These are phyloP conservation scores for Amyelois transitella DNA, from an alignment of 1,140 invertebrate genomes.

Conservation along the genomic window DNA sequence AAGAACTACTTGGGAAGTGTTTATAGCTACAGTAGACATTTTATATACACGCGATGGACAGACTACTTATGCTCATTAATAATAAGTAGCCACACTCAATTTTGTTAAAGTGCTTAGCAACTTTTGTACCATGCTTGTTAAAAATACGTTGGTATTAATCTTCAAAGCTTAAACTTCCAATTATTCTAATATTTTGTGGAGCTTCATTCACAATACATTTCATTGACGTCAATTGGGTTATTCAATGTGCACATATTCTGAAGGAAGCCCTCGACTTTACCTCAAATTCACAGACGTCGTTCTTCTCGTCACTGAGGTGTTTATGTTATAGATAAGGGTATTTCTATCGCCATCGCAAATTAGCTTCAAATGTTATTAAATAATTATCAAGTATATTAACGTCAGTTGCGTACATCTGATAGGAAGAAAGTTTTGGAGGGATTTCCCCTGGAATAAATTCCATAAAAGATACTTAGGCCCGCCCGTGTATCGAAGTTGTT, in stretches of 20 bases:
- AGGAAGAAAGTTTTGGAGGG: constrained; percentile 42
- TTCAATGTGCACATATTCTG: neutral
- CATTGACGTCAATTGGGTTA: neutral
- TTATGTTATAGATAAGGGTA: neutral
- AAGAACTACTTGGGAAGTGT: no score
- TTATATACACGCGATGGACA: no score
- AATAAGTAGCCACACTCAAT: no score
- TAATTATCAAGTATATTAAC: constrained; percentile 39
- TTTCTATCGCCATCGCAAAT: constrained; percentile 59
- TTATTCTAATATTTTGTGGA: neutral
- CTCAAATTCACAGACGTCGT: constrained; percentile 3
- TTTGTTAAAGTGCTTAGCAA: neutral
- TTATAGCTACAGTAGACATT: no score
- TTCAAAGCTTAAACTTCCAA: neutral
- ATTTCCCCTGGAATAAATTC: constrained; percentile 68
- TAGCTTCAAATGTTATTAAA: constrained; percentile 44
- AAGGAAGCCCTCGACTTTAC: neutral
- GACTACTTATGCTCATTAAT: no score
- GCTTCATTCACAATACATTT: neutral
- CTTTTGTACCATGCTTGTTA: neutral
- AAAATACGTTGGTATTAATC: no score
- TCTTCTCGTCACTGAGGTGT: constrained; percentile 1
- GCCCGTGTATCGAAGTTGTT: constrained; percentile 73
- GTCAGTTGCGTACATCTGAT: constrained; percentile 34
- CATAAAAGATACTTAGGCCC: constrained; percentile 72